Conservation (phyloP, 2,888 invertebrate genomes). For the Nomada hirtipes region DNA sequence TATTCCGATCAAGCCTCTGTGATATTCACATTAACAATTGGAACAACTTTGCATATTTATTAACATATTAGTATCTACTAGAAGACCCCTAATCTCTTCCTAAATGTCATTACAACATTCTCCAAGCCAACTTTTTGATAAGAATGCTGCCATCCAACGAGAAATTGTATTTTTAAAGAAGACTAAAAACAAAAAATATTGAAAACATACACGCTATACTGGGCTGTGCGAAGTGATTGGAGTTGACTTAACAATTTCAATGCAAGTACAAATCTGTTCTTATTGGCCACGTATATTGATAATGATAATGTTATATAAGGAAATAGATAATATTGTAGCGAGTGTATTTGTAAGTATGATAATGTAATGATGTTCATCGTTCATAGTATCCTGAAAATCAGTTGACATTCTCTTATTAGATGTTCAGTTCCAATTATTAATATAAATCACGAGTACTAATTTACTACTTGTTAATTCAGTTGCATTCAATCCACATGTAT, state of each 20-base stretch:
- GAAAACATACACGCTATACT: constrained; percentile 83
- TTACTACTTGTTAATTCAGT: constrained; percentile 76
- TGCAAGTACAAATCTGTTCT: constrained; percentile 85
- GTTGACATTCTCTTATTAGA: constrained; percentile 73
- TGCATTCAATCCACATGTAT: constrained; percentile 41
- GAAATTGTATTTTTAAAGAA: constrained; percentile 83
- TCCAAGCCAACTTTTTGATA: constrained; percentile 83
- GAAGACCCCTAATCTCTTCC: constrained; percentile 76
- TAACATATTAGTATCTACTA: constrained; percentile 77
- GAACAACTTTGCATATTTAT: constrained; percentile 81
- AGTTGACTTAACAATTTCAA: constrained; percentile 84
- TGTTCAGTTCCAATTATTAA: constrained; percentile 68
- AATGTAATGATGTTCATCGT: constrained; percentile 78
- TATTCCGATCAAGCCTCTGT: constrained; percentile 84
- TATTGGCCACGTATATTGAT: constrained; percentile 84
- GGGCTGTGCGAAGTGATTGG: constrained; percentile 84
- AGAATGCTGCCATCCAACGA: constrained; percentile 81
- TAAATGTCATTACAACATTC: constrained; percentile 83
- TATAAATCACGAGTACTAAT: constrained; percentile 60
- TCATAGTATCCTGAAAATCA: constrained; percentile 73
- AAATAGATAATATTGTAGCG: constrained; percentile 81
- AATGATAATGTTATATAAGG: constrained; percentile 81
- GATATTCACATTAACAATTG: constrained; percentile 83
- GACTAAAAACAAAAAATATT: constrained; percentile 78
- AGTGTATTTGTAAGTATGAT: constrained; percentile 81